Base-by-base conservation (phyloP, 2,113 vertebrate species). In the Helogale parvula region DNA sequence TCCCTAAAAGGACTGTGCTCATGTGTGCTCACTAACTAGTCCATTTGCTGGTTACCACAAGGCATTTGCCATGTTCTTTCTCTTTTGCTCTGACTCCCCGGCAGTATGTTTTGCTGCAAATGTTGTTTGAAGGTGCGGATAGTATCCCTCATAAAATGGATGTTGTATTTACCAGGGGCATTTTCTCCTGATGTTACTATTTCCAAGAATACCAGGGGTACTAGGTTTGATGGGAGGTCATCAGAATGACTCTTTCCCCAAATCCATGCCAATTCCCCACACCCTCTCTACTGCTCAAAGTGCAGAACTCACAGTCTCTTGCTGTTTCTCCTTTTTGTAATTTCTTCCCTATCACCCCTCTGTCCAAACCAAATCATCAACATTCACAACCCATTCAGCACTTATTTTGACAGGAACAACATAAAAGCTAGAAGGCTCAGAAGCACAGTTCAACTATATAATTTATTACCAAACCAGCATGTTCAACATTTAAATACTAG, bases 401-500 rank as follows among this genome's bases (percentile, higher is more conserved):
- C 16, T 33, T 17, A 72, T 90, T 45, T 89, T n/a, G 14, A 4
- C 12, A 83, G 17, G 23, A 45, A 60, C 14, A 76, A 72, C 15
- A 81, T 68, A 95, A 83, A 95, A 90, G 33, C 68, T 95, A 3
- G 54, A 92, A 86, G 57, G 4, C 29, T 72, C 47, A 92, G 50
- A 93, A 63, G 60, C 54, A 57, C 31, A 90, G 57, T 52, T 94
- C 45, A 94, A 66, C 17, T 35, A 86, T 69, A 13, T 71, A 74
- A 68, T 76, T 93, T 45, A 96, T 81, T 84, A 60, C 25, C 63
- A 93, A 94, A 72, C 23, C 45, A 93, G 54, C 88, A 76, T 84
- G 16, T 38, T 80, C 72, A 90, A 74, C 21, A 74, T 84, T 94
- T 89, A 68, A 82, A 47, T 45, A 66, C n/a, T n/a, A n/a, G n/a